These are phyloP conservation scores for Rhingia campestris DNA, from an alignment of 2,888 invertebrate species.

Conservation along the genomic window DNA sequence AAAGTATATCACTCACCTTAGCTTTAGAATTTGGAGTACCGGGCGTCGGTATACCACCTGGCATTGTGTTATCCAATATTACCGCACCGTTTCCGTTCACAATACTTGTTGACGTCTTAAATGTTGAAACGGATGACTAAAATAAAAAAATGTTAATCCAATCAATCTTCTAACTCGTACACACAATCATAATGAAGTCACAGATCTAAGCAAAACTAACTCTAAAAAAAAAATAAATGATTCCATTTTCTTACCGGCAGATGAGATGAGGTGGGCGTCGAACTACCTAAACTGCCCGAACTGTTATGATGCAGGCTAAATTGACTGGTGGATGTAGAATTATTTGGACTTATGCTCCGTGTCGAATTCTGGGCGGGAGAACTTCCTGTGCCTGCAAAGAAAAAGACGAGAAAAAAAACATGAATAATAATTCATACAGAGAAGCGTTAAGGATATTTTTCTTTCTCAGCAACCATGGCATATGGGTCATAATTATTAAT, in stretches of 20 bases:
- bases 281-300: constrained; percentile 82
- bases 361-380: constrained; percentile 83
- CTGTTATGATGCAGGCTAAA: constrained; percentile 83
- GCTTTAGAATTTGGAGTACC: constrained; percentile 92
- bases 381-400: constrained; percentile 82
- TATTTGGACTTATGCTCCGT: constrained; percentile 83
- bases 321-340: constrained; percentile 83
- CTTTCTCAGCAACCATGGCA: constrained; percentile 35
- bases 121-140: constrained; percentile 82
- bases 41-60: constrained; percentile 88
- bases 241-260: constrained; percentile 79
- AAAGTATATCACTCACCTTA: constrained; percentile 84
- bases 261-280: constrained; percentile 82
- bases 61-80: constrained; percentile 85
- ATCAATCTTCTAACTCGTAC: constrained; percentile 19
- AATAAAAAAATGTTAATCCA: constrained; percentile 38
- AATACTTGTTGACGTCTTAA: constrained; percentile 82
- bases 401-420: constrained; percentile 52
- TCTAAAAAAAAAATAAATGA: constrained; percentile 7
- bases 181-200: constrained; percentile 13
- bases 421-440: constrained; percentile 53
- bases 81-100: constrained; percentile 82
- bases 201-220: background rate
- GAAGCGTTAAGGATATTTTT: constrained; percentile 33
- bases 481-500: constrained; percentile 74